Evolutionary conservation across 2,797 vertebrate species (phyloP).

Genomic region (Monodelphis domestica): DNA sequence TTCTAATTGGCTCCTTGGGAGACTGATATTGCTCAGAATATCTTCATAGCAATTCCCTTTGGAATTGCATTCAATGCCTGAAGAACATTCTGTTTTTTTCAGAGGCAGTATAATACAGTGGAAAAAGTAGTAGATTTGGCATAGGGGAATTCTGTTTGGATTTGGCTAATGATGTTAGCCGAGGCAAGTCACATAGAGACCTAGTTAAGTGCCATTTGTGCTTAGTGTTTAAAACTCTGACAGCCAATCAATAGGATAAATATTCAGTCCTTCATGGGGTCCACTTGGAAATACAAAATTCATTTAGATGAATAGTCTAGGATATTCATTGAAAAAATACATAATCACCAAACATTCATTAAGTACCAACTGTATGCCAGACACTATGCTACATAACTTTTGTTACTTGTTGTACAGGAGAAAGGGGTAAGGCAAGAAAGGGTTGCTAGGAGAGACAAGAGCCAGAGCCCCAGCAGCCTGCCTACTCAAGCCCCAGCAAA

Average conservation of each 20-base stretch:
- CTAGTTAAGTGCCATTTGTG: not conserved
- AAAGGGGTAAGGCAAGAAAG: too few species aligned
- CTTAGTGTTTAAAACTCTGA: not conserved
- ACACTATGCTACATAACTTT: not conserved
- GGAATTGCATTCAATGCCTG: not conserved
- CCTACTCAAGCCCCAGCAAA: too few species aligned
- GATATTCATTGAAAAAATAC: not conserved
- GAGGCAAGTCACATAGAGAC: not conserved
- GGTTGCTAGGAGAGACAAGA: too few species aligned
- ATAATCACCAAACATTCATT: not conserved
- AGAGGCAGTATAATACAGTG: not conserved
- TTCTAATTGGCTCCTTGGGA: not conserved
- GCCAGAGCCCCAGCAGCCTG: too few species aligned
- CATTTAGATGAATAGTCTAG: constrained; percentile 6
- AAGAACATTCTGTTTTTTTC: not conserved
- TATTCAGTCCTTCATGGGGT: not conserved
- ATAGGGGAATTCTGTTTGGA: not conserved
- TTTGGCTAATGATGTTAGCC: not conserved
- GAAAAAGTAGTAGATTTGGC: not conserved
- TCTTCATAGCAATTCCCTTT: not conserved
- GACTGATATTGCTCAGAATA: not conserved
- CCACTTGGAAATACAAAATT: not conserved
- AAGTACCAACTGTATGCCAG: not conserved
- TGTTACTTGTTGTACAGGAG: too few species aligned
- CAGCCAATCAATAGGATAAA: not conserved